These are phyloP conservation scores for Acrocephalus arundinaceus DNA, from an alignment of 2,113 vertebrate genomes.

Conservation along the genomic window DNA sequence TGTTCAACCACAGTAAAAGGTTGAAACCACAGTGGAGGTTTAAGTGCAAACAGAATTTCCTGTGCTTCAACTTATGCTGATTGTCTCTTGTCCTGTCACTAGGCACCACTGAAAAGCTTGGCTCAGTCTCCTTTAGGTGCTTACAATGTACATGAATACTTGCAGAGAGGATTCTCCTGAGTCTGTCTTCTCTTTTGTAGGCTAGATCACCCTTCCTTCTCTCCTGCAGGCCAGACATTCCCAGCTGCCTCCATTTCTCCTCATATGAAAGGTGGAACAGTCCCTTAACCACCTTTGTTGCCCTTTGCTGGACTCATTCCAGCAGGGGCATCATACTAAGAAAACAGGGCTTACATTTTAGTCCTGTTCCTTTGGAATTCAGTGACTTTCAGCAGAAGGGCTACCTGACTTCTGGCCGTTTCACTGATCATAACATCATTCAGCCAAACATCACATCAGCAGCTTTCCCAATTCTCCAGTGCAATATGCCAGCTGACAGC, in stretches of 20 bases:
- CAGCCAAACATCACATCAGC: not conserved
- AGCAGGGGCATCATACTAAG: not conserved
- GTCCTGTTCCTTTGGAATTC: not conserved
- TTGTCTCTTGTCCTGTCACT: not conserved
- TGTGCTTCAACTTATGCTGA: rapidly evolving
- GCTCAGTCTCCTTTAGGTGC: not conserved
- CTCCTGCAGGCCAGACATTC: not conserved
- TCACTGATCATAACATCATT: not conserved
- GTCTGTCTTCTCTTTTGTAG: not conserved
- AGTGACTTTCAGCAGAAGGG: not conserved
- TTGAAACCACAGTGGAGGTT: too few relatives aligned
- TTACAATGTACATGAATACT: not conserved
- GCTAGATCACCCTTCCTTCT: not conserved
- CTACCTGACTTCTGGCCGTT: not conserved
- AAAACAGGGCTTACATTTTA: not conserved
- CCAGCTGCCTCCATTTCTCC: not conserved
- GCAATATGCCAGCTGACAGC: not conserved
- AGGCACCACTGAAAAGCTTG: not conserved
- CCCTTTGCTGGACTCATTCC: not conserved
- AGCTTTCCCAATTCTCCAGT: not conserved
- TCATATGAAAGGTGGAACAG: not conserved
- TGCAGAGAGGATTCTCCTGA: not conserved
- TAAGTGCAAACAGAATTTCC: not conserved
- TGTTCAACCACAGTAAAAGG: not conserved
- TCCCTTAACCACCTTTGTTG: not conserved